Conservation (phyloP, 2,797 vertebrate genomes). For the Balearica regulorum region DNA sequence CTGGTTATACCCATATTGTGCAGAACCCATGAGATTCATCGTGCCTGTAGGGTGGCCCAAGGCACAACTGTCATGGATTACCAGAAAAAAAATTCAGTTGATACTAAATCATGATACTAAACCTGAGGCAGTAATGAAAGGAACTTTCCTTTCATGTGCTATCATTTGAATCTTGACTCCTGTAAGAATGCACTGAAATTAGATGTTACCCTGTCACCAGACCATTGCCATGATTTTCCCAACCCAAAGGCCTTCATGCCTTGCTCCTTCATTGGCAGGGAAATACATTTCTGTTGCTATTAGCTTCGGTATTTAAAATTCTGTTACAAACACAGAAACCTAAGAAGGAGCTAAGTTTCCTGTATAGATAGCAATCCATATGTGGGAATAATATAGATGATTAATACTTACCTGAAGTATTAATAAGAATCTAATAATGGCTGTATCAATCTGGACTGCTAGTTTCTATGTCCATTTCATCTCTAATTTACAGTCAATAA, state of each 20-base stretch:
- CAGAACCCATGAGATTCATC: background rate
- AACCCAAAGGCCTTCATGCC: background rate
- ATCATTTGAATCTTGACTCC: background rate
- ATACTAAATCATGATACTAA: background rate
- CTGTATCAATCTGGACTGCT: background rate
- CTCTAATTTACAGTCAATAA: conserved; percentile 45
- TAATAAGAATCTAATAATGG: conserved; percentile 17
- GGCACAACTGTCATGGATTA: background rate
- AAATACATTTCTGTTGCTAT: background rate
- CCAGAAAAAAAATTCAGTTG: background rate
- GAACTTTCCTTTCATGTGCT: background rate
- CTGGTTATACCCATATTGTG: background rate
- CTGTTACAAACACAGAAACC: background rate
- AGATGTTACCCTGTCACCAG: background rate
- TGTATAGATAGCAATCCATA: background rate
- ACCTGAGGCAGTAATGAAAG: background rate
- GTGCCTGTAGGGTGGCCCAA: background rate
- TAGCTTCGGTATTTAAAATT: background rate
- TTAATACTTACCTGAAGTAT: background rate
- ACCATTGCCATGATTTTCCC: background rate
- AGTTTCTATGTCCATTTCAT: background rate
- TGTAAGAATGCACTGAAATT: background rate
- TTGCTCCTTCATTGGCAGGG: background rate
- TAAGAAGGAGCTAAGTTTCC: background rate
- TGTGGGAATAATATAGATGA: background rate